Base-by-base conservation (phyloP, 2,113 vertebrate species). In the Empidonax alnorum region DNA sequence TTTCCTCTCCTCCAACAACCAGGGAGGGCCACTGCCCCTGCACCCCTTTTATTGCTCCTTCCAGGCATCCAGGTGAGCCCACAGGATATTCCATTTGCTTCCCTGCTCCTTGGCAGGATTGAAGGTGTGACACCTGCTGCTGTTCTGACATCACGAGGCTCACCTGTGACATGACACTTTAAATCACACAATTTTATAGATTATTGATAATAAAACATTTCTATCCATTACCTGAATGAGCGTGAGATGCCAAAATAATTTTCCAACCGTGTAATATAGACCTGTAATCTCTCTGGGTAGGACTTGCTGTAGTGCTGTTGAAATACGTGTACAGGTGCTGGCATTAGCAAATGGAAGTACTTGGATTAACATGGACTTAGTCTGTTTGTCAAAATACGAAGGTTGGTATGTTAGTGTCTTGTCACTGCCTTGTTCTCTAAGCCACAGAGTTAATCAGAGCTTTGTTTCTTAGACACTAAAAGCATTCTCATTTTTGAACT, bases 11-110 rank as follows among this genome's bases (percentile, higher is more conserved):
- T 27, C 41, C 1, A 28, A 1, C 18, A 24, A 3, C 3, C 2
- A 2, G 8, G 7, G 20, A 19, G 19, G 1, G 6, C 22, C 6
- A 0, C 1, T 0, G 8, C 12, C 9, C 1, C 44, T 4, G 4
- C 16, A 6, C 23, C 23, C 9, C 10, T 81, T 35, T 30, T 10
- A 27, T 9, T 16, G 13, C 23, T 53, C 22, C 62, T 33, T 8
- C n/a, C 4, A 7, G 1, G 0, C 23, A 49, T 14, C 44, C 69
- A 50, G n/a, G 44, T 4, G 35, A 22, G 11, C 3, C 42, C 18
- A 18, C 44, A 50, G 22, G 33, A 9, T 41, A 62, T 47, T 13
- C 39, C 5, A 3, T 53, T 42, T 3, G 14, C 21, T 33, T 37
- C 19, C 14, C 55, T 23, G 4, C 41, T 27, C 56, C 16, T 14